Evolutionary conservation across 2,113 vertebrate species (phyloP).

Genomic region (Leuciscus idus): DNA sequence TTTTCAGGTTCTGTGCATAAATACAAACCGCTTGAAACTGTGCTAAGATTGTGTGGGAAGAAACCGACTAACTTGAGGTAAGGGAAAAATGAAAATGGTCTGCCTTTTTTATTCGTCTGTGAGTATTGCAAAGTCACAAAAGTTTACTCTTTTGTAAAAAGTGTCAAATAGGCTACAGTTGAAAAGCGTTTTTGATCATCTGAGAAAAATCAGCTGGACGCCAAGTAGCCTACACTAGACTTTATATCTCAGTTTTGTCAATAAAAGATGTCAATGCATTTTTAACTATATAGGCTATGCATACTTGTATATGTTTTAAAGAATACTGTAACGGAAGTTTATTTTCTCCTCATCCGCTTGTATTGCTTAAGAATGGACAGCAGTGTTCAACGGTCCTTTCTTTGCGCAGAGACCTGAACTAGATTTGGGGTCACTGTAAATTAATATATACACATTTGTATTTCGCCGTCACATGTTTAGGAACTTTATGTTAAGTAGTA

Average conservation of each 20-base stretch:
- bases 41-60: background rate
- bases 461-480: background rate
- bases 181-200: background rate
- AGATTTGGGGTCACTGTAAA: background rate
- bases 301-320: background rate
- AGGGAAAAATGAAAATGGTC: background rate
- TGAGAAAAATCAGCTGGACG: conserved; percentile 1
- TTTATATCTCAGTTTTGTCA: background rate
- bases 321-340: background rate
- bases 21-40: background rate
- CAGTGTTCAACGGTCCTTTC: background rate
- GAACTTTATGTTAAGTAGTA: background rate
- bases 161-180: background rate
- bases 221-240: background rate
- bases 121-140: background rate
- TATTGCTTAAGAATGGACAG: background rate
- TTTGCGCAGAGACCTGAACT: background rate
- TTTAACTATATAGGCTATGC: background rate
- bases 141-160: background rate
- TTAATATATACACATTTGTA: background rate
- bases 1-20: background rate
- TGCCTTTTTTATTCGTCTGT: background rate
- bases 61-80: conserved; percentile 13
- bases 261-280: background rate
- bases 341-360: background rate